Evolutionary conservation across 35 echinoderm and acorn worm genomes (phyloP).

Genomic region (Amphiura filiformis): DNA sequence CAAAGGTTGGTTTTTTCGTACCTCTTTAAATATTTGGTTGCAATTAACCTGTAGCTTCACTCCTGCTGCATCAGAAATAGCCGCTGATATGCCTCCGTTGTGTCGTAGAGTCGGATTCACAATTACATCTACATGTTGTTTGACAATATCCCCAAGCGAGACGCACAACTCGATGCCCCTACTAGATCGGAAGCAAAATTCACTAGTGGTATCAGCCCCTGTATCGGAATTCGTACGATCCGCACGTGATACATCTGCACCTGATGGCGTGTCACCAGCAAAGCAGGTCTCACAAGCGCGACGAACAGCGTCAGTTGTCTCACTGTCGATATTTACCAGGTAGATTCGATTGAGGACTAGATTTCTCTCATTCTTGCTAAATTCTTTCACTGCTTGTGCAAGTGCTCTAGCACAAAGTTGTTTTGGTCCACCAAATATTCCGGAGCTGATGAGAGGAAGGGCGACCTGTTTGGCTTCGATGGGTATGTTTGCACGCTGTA

Average conservation of each 20-base stretch:
- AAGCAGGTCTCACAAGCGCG: background rate
- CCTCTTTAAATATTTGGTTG: background rate
- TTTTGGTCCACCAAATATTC: slow-evolving; percentile 21
- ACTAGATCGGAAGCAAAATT: background rate
- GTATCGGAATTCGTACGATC: too few relatives aligned
- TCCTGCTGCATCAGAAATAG: background rate
- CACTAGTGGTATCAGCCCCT: background rate
- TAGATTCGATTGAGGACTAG: background rate
- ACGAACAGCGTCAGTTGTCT: background rate
- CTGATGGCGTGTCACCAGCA: background rate
- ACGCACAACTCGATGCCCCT: background rate
- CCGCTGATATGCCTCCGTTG: background rate
- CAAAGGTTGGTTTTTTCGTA: background rate
- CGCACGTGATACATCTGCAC: too few relatives aligned
- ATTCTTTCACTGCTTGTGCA: background rate
- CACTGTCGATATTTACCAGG: background rate
- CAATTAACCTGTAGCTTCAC: background rate
- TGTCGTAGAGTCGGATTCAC: background rate
- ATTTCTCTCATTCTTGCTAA: background rate
- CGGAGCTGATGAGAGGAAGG: slow-evolving; percentile 16
- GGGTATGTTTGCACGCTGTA: background rate
- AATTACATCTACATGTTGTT: background rate
- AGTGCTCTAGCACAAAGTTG: slow-evolving; percentile 7
- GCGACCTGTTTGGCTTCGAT: slow-evolving; percentile 3
- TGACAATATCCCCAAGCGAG: background rate